phyloP scores from a whole-genome alignment of 2,888 invertebrate genomes.

The Empis livida region DNA sequence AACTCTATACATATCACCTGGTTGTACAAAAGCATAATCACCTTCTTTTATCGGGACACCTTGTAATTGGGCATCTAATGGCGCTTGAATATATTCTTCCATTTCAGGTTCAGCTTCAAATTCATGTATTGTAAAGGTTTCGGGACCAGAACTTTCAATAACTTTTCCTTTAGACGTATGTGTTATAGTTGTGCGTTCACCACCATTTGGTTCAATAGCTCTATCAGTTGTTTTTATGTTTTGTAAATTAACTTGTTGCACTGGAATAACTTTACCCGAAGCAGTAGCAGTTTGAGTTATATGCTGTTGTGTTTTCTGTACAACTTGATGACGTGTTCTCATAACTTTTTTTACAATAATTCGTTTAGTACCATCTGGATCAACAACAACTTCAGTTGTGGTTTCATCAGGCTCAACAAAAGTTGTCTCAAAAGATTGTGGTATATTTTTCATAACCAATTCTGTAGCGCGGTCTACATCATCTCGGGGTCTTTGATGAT shows the following conservation, averaged over 20 bases:
- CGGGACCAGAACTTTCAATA: conserved; percentile 23
- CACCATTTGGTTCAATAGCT: conserved; percentile 43
- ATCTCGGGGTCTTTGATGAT: conserved; percentile 42
- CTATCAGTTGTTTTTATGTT: conserved; percentile 31
- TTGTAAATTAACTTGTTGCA: conserved; percentile 53
- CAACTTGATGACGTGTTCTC: conserved; percentile 53
- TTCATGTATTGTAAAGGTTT: conserved; percentile 21
- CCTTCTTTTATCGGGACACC: conserved; percentile 34
- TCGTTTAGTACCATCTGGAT: conserved; percentile 67
- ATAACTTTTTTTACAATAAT: conserved; percentile 64
- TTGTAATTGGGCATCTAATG: conserved; percentile 23
- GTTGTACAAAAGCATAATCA: conserved; percentile 32
- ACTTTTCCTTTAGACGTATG: conserved; percentile 23
- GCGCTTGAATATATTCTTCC: conserved; percentile 17
- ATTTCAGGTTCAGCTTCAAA: conserved; percentile 35
- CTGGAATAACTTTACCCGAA: conserved; percentile 40
- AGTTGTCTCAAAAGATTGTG: conserved; percentile 68
- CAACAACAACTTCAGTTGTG: conserved; percentile 64
- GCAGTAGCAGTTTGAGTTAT: conserved; percentile 41
- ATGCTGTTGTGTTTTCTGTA: conserved; percentile 43
- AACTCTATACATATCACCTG: conserved; percentile 22
- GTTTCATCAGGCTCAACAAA: conserved; percentile 73
- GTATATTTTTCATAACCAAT: conserved; percentile 55
- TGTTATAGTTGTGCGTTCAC: conserved; percentile 33
- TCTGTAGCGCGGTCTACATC: conserved; percentile 46